Base-by-base conservation (phyloP, 1,140 invertebrate genomes). In the Zaprionus ornatus region DNA sequence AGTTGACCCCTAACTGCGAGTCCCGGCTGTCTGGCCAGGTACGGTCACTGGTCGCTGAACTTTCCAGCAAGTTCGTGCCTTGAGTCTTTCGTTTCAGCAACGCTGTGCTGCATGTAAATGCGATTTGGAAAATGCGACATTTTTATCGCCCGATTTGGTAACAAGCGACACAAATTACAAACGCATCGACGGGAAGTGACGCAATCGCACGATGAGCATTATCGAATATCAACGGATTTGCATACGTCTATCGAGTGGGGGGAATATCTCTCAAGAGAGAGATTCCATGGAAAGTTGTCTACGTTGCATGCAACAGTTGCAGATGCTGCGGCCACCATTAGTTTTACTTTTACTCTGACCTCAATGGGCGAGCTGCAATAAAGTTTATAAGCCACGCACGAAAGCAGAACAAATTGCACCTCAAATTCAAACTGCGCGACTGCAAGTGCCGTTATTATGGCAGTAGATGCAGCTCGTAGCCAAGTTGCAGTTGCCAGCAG, bases 401-500 rank as follows among this genome's bases (percentile, higher is more conserved):
- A 87, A 88, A 87, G 84, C 83, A 87, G 84, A 87, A 87, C 85
- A 56, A 87, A 90, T 90, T 90, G 74, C 77, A 75, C 37, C 66
- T 48, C 40, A 55, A 82, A 74, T 74, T 40, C 37, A 32, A 32
- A 32, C 29, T 3, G 29, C 13, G 40, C 55, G 54, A 40, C 55
- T 45, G 40, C 40, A 45, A n/a, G n/a, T n/a, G 7, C 40, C 40
- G 40, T 27, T 50, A 61, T 74, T 74, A 74, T 71, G 45, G 67
- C 54, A 69, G 65, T 57, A 42, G 52, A 17, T 54, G 32, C 32
- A 32, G 9, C 10, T 10, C 15, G 3, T 42, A 42, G 40, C 40
- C 40, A 42, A 42, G 40, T 42, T 45, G 29, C 29, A 32, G 29
- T 32, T 45, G 40, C 40, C 40, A 45, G 54, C 40, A 45, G 54